Percentiles rank a stretch among this genome's conserved stretches.
phyloP scores from a whole-genome alignment of 2,888 invertebrate species.

The Drosophila antonietae region DNA sequence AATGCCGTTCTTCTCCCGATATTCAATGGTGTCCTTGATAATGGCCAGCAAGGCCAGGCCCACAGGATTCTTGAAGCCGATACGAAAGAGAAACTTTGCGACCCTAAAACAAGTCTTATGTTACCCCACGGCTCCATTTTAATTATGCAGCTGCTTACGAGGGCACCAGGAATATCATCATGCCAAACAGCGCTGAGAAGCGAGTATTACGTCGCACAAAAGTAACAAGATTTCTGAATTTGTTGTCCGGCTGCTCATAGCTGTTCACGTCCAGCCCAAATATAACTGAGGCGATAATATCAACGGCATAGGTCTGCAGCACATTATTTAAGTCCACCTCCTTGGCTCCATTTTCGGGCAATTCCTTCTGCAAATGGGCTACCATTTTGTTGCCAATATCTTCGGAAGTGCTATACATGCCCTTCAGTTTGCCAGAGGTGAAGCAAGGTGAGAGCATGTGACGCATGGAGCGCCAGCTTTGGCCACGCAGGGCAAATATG shows the following conservation, averaged over 20 bases:
- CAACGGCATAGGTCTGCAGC: constrained; percentile 82
- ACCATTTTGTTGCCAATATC: constrained; percentile 86
- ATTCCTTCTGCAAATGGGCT: constrained; percentile 82
- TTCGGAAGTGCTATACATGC: constrained; percentile 87
- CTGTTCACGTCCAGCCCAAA: constrained; percentile 84
- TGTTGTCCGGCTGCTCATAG: constrained; percentile 80
- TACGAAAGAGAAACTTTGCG: constrained; percentile 48
- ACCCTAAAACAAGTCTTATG: constrained; percentile 40
- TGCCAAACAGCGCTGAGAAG: constrained; percentile 41
- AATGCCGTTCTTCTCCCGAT: constrained; percentile 83
- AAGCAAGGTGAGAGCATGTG: constrained; percentile 88
- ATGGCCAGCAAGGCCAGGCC: constrained; percentile 82
- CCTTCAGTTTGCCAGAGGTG: constrained; percentile 88
- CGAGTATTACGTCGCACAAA: constrained; percentile 31
- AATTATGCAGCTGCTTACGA: constrained; percentile 58
- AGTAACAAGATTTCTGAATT: constrained; percentile 73
- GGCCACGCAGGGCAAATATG: constrained; percentile 76
- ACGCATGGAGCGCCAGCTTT: constrained; percentile 88
- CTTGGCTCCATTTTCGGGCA: constrained; percentile 74
- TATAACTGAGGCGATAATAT: constrained; percentile 84
- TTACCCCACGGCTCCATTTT: background rate
- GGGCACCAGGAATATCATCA: constrained; percentile 73
- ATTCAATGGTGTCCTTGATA: constrained; percentile 83
- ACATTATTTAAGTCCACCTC: constrained; percentile 85
- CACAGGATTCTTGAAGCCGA: constrained; percentile 68